Conservation (phyloP, 2,888 invertebrate genomes). For the Himalopsyche kuldschensis region DNA sequence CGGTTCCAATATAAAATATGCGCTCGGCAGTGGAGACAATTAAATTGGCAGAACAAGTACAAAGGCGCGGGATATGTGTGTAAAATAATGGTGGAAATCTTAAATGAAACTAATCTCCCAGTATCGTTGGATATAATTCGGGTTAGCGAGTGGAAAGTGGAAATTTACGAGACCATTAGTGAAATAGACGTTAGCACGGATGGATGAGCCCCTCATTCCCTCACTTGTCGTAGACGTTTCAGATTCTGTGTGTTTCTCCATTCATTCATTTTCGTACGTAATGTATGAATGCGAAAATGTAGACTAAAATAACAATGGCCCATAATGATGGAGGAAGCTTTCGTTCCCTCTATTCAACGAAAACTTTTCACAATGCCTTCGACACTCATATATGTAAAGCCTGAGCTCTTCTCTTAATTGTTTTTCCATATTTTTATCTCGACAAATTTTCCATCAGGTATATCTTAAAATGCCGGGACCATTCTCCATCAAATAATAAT, state of each 20-base stretch:
- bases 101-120: background rate
- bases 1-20: background rate
- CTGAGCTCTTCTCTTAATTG: background rate
- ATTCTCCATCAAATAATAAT: no score
- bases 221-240: background rate
- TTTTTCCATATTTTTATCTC: background rate
- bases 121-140: background rate
- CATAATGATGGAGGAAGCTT: background rate
- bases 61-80: background rate
- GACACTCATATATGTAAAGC: background rate
- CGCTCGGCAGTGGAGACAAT: background rate
- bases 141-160: background rate
- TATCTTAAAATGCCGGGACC: background rate
- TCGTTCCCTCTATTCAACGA: background rate
- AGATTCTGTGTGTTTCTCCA: background rate
- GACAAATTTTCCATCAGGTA: background rate
- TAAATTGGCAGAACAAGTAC: background rate
- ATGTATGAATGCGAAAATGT: constrained; percentile 5
- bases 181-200: background rate
- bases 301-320: background rate
- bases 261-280: constrained; percentile 6
- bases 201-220: background rate
- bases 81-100: background rate
- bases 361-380: background rate
- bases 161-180: background rate